A percentile compares a stretch with the other conserved stretches of the same genome.
Evolutionary conservation across 2,888 invertebrate genomes (phyloP).

Genomic region (Charanyca ferruginea): DNA sequence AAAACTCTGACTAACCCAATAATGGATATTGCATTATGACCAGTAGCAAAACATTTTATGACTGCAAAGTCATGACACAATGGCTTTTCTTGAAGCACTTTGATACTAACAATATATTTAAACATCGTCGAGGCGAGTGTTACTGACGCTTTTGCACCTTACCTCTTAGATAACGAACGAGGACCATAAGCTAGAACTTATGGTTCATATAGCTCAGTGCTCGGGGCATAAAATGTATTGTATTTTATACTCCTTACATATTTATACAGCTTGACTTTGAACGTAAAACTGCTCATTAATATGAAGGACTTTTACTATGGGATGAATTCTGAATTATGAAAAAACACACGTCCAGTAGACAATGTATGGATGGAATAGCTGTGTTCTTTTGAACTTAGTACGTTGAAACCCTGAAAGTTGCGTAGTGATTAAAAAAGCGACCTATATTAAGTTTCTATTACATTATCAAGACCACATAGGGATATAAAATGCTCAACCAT

Average conservation of each 20-base stretch:
- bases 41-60: slow-evolving; percentile 5
- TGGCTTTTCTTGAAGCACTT: slow-evolving; percentile 40
- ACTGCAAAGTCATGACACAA: slow-evolving; percentile 3
- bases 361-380: too few relatives aligned
- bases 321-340: neutral
- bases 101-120: slow-evolving; percentile 31
- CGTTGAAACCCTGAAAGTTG: neutral
- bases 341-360: too few relatives aligned
- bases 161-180: slow-evolving; percentile 30
- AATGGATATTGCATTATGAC: slow-evolving; percentile 10
- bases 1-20: slow-evolving; percentile 13
- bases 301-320: too few relatives aligned
- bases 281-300: too few relatives aligned
- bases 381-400: too few relatives aligned
- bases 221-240: neutral
- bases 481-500: neutral
- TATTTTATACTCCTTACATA: slow-evolving; percentile 7
- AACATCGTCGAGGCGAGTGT: slow-evolving; percentile 25
- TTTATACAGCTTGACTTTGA: neutral
- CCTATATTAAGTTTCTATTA: slow-evolving; percentile 18
- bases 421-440: neutral
- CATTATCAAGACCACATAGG: neutral
- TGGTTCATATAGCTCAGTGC: slow-evolving; percentile 28
- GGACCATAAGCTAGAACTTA: slow-evolving; percentile 24
- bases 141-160: slow-evolving; percentile 48